A percentile compares a stretch with the other conserved stretches of the same genome.
Conservation (phyloP, 2,888 invertebrate species). For the Punctoribates punctum region DNA sequence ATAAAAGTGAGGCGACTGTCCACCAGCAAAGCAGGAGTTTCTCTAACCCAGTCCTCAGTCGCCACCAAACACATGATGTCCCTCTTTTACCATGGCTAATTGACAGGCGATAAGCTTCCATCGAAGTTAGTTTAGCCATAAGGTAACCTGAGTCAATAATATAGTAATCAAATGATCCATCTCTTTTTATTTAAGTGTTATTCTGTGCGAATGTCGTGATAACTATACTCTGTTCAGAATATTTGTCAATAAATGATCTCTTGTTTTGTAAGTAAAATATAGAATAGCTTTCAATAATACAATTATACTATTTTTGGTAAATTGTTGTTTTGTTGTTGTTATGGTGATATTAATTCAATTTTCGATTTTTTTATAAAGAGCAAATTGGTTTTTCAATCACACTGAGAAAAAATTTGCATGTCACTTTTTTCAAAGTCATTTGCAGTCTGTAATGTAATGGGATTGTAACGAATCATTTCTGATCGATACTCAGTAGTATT, state of each 20-base stretch:
- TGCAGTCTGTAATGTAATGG: too few species aligned
- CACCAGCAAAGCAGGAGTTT: neutral
- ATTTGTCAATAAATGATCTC: too few species aligned
- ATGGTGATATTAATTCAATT: neutral
- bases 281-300: neutral
- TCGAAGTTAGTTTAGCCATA: neutral
- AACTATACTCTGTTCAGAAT: too few species aligned
- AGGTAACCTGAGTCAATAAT: too few species aligned
- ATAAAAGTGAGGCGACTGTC: neutral
- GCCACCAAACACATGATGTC: constrained; percentile 19
- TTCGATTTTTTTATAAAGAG: neutral
- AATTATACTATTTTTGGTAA: neutral
- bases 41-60: neutral
- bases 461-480: too few species aligned
- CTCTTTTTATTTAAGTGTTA: too few species aligned
- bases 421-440: too few species aligned
- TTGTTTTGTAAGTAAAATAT: neutral
- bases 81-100: neutral
- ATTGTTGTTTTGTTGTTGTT: constrained; percentile 13
- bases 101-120: neutral
- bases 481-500: too few species aligned
- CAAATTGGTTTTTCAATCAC: neutral
- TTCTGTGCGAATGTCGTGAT: too few species aligned
- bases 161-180: too few species aligned
- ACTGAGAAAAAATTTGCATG: too few species aligned